A percentile compares a stretch with the other conserved stretches of the same genome.
Evolutionary conservation across 2,113 vertebrate genomes (phyloP).

Genomic region (Chloroceryle aenea): DNA sequence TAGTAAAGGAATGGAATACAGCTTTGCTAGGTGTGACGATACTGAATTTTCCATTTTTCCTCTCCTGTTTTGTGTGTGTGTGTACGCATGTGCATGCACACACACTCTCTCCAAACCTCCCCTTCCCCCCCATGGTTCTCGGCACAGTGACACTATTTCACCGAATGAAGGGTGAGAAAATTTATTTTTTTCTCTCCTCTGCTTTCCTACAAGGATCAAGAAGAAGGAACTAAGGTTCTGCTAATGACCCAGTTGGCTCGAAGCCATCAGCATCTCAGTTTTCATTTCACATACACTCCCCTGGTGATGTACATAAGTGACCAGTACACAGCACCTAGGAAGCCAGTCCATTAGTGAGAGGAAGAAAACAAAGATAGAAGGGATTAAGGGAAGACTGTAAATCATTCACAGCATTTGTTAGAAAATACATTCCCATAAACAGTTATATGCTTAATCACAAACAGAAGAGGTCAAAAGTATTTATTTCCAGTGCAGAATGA

Average conservation of each 20-base stretch:
- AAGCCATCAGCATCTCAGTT: neutral
- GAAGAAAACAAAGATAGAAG: neutral
- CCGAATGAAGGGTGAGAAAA: neutral
- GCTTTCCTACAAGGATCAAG: neutral
- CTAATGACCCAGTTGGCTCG: neutral
- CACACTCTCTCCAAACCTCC: neutral
- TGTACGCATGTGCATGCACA: fast-evolving
- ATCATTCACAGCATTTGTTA: neutral
- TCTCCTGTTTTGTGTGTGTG: neutral
- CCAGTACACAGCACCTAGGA: neutral
- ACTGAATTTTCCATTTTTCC: neutral
- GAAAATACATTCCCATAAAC: neutral
- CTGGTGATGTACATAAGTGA: neutral
- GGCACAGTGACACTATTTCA: neutral
- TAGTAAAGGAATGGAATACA: neutral
- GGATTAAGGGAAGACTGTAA: neutral
- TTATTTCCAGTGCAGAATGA: neutral
- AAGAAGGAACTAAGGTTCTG: neutral
- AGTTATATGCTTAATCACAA: neutral
- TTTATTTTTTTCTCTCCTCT: neutral
- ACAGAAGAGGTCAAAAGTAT: neutral
- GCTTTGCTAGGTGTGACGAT: neutral
- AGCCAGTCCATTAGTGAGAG: neutral
- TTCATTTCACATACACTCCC: neutral
- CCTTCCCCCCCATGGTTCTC: neutral